Percentiles rank a stretch among this genome's conserved stretches.
Evolutionary conservation across 2,888 invertebrate genomes (phyloP).

Genomic region (Noctua pronuba): DNA sequence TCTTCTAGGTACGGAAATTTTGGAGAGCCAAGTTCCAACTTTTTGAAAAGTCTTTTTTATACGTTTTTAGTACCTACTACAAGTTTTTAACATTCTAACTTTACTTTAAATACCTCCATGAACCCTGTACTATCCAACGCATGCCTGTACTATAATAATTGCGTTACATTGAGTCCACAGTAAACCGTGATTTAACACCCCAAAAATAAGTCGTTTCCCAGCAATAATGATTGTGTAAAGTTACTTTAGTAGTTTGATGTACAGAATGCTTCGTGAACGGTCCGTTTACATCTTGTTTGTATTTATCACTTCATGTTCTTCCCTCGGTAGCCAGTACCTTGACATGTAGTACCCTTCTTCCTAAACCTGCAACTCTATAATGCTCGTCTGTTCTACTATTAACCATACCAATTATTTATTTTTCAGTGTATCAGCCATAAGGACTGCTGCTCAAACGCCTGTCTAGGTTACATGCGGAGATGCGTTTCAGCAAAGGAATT

Average conservation of each 20-base stretch:
- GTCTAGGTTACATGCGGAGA: conserved; percentile 79
- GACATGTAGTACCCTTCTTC: neutral
- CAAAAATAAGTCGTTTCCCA: no score
- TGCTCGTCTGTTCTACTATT: neutral
- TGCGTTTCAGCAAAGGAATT: conserved; percentile 75
- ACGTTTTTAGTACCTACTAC: no score
- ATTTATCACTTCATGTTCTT: neutral
- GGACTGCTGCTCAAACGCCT: conserved; percentile 81
- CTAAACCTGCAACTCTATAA: neutral
- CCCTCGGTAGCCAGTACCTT: neutral
- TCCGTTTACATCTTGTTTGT: neutral
- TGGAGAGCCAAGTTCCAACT: no score
- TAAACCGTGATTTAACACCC: no score
- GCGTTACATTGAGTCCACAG: no score
- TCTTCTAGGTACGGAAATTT: neutral
- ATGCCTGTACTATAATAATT: no score
- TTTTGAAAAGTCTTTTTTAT: no score
- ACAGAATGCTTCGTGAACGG: no score
- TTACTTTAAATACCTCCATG: neutral
- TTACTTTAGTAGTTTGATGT: no score
- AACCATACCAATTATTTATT: neutral
- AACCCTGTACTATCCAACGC: neutral
- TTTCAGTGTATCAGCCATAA: conserved; percentile 78
- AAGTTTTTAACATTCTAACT: no score
- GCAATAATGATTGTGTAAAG: no score